Conservation (phyloP, 2,888 invertebrate genomes). For the Loripinus fragilis region DNA sequence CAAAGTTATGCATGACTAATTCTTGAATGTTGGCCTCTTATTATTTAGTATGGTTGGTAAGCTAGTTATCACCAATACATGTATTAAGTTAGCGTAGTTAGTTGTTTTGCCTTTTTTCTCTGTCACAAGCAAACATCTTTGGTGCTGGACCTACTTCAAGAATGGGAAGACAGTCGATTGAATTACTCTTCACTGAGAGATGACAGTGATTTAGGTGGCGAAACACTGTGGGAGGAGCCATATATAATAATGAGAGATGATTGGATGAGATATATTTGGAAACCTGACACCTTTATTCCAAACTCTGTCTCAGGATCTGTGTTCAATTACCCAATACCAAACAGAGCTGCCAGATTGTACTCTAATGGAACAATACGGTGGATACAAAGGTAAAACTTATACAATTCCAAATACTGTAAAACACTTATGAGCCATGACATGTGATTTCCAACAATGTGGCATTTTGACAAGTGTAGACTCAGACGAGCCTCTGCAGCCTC, state of each 20-base stretch:
- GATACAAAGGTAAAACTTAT: slow-evolving; percentile 13
- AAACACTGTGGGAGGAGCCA: slow-evolving; percentile 17
- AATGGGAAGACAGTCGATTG: slow-evolving; percentile 13
- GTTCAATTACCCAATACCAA: slow-evolving; percentile 11
- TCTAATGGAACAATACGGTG: neutral
- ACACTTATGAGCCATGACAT: too few relatives aligned
- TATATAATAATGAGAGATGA: neutral
- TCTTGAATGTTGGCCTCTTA: too few relatives aligned
- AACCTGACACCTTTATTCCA: slow-evolving; percentile 9
- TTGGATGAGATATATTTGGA: slow-evolving; percentile 16
- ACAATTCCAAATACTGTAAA: too few relatives aligned
- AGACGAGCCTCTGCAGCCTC: too few relatives aligned
- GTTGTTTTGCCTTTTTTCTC: too few relatives aligned
- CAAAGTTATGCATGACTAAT: too few relatives aligned
- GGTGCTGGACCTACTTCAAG: slow-evolving; percentile 9
- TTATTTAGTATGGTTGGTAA: too few relatives aligned
- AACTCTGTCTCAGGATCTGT: slow-evolving; percentile 1
- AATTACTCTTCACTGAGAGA: slow-evolving; percentile 13
- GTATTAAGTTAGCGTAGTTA: too few relatives aligned
- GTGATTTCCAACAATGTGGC: too few relatives aligned
- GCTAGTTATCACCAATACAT: too few relatives aligned
- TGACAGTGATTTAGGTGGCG: slow-evolving; percentile 2
- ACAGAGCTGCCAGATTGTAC: slow-evolving; percentile 2
- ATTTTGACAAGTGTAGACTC: too few relatives aligned
- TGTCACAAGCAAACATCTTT: slow-evolving; percentile 1